phyloP scores from a whole-genome alignment of 2,888 invertebrate genomes.

The Dolichopus griseipennis region DNA sequence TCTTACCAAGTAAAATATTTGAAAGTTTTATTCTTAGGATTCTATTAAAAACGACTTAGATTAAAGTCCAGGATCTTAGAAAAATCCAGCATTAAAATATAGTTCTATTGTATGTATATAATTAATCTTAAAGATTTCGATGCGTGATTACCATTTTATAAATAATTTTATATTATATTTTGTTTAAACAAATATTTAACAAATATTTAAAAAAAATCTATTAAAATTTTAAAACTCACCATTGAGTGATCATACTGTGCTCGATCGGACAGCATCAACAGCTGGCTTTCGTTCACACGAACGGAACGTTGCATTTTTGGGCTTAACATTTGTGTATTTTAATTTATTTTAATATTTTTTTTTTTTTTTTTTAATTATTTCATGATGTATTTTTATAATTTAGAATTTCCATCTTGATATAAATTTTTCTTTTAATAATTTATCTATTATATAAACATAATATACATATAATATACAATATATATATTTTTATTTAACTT shows the following conservation, averaged over 20 bases:
- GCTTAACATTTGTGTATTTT: slow-evolving; percentile 53
- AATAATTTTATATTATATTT: no score
- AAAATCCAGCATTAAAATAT: no score
- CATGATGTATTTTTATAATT: slow-evolving; percentile 5
- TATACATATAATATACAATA: background rate
- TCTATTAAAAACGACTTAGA: no score
- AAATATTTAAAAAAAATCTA: no score
- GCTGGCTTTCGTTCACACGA: slow-evolving; percentile 75
- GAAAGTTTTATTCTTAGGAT: no score
- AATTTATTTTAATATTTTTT: background rate
- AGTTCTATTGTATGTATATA: no score
- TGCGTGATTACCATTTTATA: no score
- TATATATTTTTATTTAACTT: no score
- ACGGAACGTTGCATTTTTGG: slow-evolving; percentile 80
- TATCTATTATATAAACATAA: background rate
- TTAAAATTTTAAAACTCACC: slow-evolving; percentile 31
- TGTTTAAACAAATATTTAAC: no score
- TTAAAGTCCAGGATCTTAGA: no score
- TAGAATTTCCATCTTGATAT: slow-evolving; percentile 7
- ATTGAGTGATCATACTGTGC: slow-evolving; percentile 77
- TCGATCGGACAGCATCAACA: slow-evolving; percentile 73
- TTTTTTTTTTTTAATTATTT: slow-evolving; percentile 6
- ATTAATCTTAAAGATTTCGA: no score
- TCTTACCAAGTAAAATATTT: no score
- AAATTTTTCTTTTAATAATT: background rate